Conservation (phyloP, 1,140 invertebrate genomes). For the Saccostrea cuccullata region DNA sequence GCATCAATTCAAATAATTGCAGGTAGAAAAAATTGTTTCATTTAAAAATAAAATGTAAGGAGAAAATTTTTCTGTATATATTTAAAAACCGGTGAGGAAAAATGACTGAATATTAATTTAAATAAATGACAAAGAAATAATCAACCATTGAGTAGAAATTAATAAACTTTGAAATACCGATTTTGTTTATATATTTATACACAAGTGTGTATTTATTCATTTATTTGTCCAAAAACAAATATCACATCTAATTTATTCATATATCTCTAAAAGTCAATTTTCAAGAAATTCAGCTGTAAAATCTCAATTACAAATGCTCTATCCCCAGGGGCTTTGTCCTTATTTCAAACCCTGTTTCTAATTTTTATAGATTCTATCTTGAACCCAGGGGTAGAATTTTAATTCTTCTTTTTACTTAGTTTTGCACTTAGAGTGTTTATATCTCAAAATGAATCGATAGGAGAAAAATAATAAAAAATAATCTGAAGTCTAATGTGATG, state of each 20-base stretch:
- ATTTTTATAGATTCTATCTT: not conserved
- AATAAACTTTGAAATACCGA: too few species aligned
- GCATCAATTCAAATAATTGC: too few species aligned
- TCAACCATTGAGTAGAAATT: not conserved
- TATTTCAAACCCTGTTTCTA: not conserved
- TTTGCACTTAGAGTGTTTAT: slow-evolving; percentile 16
- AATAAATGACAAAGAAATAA: not conserved
- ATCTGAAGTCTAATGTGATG: not conserved
- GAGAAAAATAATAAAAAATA: not conserved
- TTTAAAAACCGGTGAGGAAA: too few species aligned
- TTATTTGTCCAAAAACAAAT: too few species aligned
- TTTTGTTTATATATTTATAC: too few species aligned
- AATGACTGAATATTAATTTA: too few species aligned
- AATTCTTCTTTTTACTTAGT: not conserved
- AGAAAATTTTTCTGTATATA: too few species aligned
- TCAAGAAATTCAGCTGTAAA: not conserved
- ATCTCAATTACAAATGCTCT: slow-evolving; percentile 13
- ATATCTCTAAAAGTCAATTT: too few species aligned
- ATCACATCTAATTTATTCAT: too few species aligned
- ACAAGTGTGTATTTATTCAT: too few species aligned
- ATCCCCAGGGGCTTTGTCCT: not conserved
- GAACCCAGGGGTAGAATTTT: not conserved
- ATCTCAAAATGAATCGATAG: slow-evolving; percentile 5
- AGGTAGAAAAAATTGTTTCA: too few species aligned
- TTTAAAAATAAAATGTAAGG: too few species aligned